Base-by-base conservation (phyloP, 2,113 vertebrate species). In the Gadus macrocephalus region DNA sequence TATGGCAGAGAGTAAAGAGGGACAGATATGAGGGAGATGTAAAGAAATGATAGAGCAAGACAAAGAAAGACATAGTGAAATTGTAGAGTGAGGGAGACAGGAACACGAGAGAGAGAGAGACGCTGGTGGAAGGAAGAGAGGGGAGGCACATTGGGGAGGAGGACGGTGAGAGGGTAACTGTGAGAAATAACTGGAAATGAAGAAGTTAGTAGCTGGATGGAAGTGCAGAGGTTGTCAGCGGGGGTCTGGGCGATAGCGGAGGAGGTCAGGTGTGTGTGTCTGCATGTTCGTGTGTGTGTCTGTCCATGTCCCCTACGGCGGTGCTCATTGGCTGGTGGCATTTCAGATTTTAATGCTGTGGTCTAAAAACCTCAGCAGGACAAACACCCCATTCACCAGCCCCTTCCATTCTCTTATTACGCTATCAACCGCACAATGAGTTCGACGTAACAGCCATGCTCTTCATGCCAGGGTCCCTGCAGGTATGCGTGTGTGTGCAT, bases 381-480 rank as follows among this genome's bases (percentile, higher is more conserved):
- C 1, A 58, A 58, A 58, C 84, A 86, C 85, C 86, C 77, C 85
- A 83, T 76, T 76, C 59, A 73, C 53, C 77, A 70, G 20, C 81
- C 87, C 83, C 82, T 84, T 78, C 68, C 73, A 75, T 67, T 73
- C 69, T 75, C 70, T 80, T 67, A 67, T 80, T 67, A 67, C 58
- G 70, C 68, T 85, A 84, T 83, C 81, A 74, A 78, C 77, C 73
- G 78, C 74, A 84, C 72, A 74, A 77, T 71, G 73, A 78, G 38
- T 74, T 53, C 80, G 81, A 79, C 78, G 82, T 85, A 88, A 88
- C 86, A 83, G 83, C 74, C 76, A 53, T 66, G 69, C 72, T 31
- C 22, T 53, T 35, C 42, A 2, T 17, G 27, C 7, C 5, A 28
- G 9, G 28, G 63, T 49, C 2, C 12, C 7, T 9, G 42, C 2